Conservation (phyloP, 2,888 invertebrate species). For the Drosophila algonquin region DNA sequence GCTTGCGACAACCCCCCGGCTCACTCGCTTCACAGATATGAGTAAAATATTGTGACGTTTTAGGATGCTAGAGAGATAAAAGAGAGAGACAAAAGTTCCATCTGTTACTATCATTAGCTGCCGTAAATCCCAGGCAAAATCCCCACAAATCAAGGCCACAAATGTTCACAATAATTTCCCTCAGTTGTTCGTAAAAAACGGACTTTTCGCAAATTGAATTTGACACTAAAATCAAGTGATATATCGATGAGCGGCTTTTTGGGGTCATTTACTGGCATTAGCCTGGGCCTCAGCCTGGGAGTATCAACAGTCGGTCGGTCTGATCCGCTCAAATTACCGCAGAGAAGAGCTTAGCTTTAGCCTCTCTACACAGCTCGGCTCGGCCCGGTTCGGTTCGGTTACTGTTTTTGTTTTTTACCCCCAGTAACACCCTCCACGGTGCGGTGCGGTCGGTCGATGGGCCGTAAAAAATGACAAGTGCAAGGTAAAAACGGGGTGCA, state of each 20-base stretch:
- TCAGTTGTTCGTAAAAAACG: slow-evolving; percentile 48
- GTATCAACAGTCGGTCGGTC: slow-evolving; percentile 38
- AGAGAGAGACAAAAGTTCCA: neutral
- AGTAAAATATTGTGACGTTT: no score
- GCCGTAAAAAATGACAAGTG: slow-evolving; percentile 73
- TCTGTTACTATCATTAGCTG: neutral
- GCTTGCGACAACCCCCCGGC: neutral
- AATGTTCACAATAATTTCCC: slow-evolving; percentile 17
- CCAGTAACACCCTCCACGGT: slow-evolving; percentile 12
- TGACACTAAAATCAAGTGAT: slow-evolving; percentile 72
- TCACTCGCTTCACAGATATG: no score
- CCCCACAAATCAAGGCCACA: slow-evolving; percentile 29
- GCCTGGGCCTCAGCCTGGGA: slow-evolving; percentile 29
- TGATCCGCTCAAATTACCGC: slow-evolving; percentile 64
- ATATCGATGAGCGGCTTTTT: slow-evolving; percentile 66
- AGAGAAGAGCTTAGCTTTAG: slow-evolving; percentile 44
- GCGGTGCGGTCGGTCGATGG: neutral
- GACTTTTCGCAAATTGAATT: slow-evolving; percentile 60
- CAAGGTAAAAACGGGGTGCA: slow-evolving; percentile 68
- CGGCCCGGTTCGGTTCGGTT: slow-evolving; percentile 1
- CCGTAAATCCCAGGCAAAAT: slow-evolving; percentile 12
- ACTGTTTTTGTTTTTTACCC: slow-evolving; percentile 19
- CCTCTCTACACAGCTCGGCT: neutral
- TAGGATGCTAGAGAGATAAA: no score
- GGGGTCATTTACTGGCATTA: slow-evolving; percentile 71